Conservation (phyloP, 1,140 invertebrate genomes). For the Acyrthosiphon pisum region DNA sequence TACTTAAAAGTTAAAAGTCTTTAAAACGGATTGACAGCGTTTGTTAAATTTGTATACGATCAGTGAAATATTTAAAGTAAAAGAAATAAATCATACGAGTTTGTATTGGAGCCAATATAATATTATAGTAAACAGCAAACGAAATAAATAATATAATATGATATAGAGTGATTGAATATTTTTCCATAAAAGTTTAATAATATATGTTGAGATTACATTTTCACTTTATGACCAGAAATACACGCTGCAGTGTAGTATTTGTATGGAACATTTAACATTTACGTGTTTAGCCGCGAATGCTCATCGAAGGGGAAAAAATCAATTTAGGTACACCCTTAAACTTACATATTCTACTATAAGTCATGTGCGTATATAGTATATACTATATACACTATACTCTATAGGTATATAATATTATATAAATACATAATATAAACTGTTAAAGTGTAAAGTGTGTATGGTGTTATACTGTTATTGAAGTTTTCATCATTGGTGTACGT, state of each 20-base stretch:
- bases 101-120: neutral
- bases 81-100: neutral
- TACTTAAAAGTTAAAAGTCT: neutral
- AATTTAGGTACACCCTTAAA: constrained; percentile 33
- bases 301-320: constrained; percentile 33
- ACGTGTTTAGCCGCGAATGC: constrained; percentile 17
- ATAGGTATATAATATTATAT: neutral
- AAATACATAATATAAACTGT: neutral
- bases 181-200: constrained; percentile 12
- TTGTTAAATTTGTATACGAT: neutral
- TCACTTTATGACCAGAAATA: neutral
- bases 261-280: constrained; percentile 43
- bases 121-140: neutral
- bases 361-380: neutral
- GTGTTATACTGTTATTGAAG: neutral
- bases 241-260: neutral
- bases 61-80: neutral
- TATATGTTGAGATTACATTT: constrained; percentile 19
- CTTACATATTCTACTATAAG: neutral
- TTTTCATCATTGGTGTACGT: neutral
- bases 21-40: neutral
- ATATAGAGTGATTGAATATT: neutral
- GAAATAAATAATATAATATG: neutral
- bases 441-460: neutral
- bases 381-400: neutral